Evolutionary conservation across 2,113 vertebrate genomes (phyloP).

Genomic region (Ellobius talpinus): DNA sequence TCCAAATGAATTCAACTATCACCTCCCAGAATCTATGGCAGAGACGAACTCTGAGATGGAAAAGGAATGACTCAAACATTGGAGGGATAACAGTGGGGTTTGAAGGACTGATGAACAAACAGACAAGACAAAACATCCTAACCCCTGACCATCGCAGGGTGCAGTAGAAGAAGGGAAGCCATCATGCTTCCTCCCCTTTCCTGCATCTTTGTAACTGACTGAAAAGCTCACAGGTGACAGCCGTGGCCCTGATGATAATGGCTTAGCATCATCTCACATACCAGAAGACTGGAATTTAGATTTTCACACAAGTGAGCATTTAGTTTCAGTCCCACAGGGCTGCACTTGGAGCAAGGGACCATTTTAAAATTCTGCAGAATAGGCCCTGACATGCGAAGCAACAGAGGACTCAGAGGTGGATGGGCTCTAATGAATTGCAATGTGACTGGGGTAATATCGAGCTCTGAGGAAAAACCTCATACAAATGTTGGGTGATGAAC

Average conservation of each 20-base stretch:
- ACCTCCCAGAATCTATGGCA: neutral
- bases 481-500: conserved; percentile 46
- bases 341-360: conserved; percentile 35
- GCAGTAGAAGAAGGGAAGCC: neutral
- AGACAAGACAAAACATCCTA: neutral
- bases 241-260: conserved; percentile 12
- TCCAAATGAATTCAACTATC: neutral
- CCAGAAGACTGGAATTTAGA: conserved; percentile 59
- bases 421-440: conserved; percentile 57
- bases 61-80: neutral
- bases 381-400: neutral
- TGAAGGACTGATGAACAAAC: neutral
- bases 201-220: neutral
- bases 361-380: conserved; percentile 71
- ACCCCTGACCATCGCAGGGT: neutral
- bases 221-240: conserved; percentile 36
- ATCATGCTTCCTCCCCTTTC: neutral
- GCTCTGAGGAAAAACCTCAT: conserved; percentile 16
- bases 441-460: conserved; percentile 43
- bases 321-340: conserved; percentile 54
- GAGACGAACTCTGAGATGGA: neutral
- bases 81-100: neutral
- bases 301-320: conserved; percentile 60
- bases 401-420: conserved; percentile 52
- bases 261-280: conserved; percentile 62